Evolutionary conservation across 1,140 invertebrate species (phyloP).

Genomic region (Brachionus rotundiformis): DNA sequence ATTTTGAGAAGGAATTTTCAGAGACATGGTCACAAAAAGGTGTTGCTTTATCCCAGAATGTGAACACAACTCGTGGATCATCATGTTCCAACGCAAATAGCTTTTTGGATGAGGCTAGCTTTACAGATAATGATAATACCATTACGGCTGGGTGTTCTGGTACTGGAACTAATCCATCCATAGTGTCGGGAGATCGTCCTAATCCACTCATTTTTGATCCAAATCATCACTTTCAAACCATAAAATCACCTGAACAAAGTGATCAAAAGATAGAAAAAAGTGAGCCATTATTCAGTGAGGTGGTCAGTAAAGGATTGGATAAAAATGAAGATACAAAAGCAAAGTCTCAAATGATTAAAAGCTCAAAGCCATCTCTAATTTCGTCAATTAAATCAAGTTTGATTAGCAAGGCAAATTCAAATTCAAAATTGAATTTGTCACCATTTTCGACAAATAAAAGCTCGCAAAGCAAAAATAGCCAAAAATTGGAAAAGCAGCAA

Average conservation of each 20-base stretch:
- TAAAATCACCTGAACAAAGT: not conserved
- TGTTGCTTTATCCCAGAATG: not conserved
- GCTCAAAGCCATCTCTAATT: constrained; percentile 25
- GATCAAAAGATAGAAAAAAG: constrained; percentile 17
- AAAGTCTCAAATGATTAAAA: not conserved
- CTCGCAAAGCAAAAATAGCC: constrained; percentile 19
- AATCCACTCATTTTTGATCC: not conserved
- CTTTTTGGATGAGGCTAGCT: constrained; percentile 5
- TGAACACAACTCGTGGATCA: constrained; percentile 1
- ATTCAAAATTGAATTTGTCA: constrained; percentile 33
- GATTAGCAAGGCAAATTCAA: constrained; percentile 29
- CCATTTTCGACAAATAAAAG: constrained; percentile 27
- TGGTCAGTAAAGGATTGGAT: not conserved
- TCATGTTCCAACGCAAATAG: not conserved
- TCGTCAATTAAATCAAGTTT: constrained; percentile 42
- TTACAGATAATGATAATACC: constrained; percentile 21
- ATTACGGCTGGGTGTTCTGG: constrained; percentile 22
- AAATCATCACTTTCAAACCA: constrained; percentile 33
- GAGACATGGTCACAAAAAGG: not conserved
- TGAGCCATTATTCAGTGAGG: constrained; percentile 31
- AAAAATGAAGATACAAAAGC: not conserved
- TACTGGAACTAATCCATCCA: not conserved
- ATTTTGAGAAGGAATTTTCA: not conserved
- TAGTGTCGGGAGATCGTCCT: not conserved
- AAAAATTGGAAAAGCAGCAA: constrained; percentile 36